phyloP scores from a whole-genome alignment of 1,140 invertebrate species.

The Drosophila lacertosa region DNA sequence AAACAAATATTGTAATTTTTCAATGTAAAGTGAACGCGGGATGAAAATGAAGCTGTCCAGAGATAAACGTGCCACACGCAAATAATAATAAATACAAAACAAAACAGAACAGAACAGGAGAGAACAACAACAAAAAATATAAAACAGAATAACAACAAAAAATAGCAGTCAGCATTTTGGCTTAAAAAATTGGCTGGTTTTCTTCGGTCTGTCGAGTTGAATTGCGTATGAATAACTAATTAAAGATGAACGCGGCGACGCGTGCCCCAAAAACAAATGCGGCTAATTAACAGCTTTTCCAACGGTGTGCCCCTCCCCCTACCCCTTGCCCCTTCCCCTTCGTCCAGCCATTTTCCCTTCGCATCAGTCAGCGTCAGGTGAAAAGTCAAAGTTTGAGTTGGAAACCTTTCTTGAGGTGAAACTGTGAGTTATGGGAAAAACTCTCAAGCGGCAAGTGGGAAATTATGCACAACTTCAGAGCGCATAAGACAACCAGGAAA shows the following conservation, averaged over 20 bases:
- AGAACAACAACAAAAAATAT: neutral
- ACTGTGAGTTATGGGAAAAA: neutral
- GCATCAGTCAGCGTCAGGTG: constrained; percentile 55
- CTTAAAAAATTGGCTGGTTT: constrained; percentile 34
- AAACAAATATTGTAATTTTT: constrained; percentile 57
- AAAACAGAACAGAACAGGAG: constrained; percentile 9
- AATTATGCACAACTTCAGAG: neutral
- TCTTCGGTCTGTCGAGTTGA: constrained; percentile 19
- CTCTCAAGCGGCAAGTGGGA: neutral
- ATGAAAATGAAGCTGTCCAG: constrained; percentile 10
- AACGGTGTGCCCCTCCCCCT: neutral
- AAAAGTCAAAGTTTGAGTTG: constrained; percentile 1
- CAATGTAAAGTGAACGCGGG: constrained; percentile 48
- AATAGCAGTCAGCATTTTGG: constrained; percentile 6
- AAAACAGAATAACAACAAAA: constrained; percentile 5
- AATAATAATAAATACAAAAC: constrained; percentile 29
- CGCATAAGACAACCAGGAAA: too few relatives aligned
- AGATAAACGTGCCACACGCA: constrained; percentile 23
- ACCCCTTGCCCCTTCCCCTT: neutral
- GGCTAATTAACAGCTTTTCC: constrained; percentile 65
- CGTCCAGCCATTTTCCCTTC: neutral
- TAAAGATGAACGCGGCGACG: constrained; percentile 34
- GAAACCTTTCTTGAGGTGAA: neutral
- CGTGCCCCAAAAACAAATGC: constrained; percentile 61
- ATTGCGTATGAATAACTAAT: constrained; percentile 72